Base-by-base conservation (phyloP, 2,113 vertebrate genomes). In the Anser brachyrhynchus region DNA sequence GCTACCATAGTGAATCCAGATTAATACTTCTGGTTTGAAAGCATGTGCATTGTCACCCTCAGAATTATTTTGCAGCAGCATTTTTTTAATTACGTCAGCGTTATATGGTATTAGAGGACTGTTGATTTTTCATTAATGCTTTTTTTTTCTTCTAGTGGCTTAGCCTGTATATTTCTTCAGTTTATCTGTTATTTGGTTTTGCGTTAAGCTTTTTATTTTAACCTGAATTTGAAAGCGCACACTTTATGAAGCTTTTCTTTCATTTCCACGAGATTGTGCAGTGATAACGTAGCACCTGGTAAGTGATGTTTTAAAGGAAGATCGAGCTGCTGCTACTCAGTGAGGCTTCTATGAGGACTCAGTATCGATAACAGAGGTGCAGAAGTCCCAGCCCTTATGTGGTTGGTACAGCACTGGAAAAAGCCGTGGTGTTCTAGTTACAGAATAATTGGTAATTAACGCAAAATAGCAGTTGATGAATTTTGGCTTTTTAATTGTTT, bases 341-440 rank as follows among this genome's bases (percentile, higher is more conserved):
- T 15, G 26, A 61, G 46, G 23, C 55, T 81, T 86, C 80, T 13
- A 14, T 4, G 19, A 77, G 51, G n/a, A 49, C 12, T 58, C 52
- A 9, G 23, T 35, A 54, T 25, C 0, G 7, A 29, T 64, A 46
- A 49, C 16, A 1, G 2, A 29, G 28, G 13, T 1, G 0, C 41
- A 74, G 55, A 23, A 15, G 44, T 33, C 13, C 74, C 49, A 74
- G 55, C 54, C 49, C 14, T 75, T 2, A 22, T 3, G 0, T 44
- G 28, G 64, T 64, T 75, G 64, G 69, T 44, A n/a, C 5, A 20
- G 8, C 23, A 41, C 73, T 62, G n/a, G 21, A 77, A 77, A 23
- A 35, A 62, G n/a, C 44, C 2, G 2, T 66, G 10, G 85, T 90
- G 88, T 80, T 64, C 58, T 76, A 73, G 81, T 84, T 79, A 41